Base-by-base conservation (phyloP, 2,113 vertebrate species). In the Stigmatopora nigra region DNA sequence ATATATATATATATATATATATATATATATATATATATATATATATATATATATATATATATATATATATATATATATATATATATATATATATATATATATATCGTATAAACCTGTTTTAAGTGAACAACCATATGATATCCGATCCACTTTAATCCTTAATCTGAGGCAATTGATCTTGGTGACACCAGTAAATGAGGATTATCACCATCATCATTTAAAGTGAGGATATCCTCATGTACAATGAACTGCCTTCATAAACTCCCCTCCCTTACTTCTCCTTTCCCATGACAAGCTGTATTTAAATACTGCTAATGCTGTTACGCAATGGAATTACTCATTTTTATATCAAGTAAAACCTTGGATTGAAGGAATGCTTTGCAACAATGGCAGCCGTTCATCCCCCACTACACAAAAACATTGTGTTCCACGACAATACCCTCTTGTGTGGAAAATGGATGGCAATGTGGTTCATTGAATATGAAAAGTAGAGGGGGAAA, bases 301-400 rank as follows among this genome's bases (percentile, higher is more conserved):
- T 79, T 86, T 78, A 86, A 87, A 87, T 67, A 70, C 66, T 64
- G 64, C 68, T 84, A 85, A 85, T 83, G 73, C 83, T 70, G 64
- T 88, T 86, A 87, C 48, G 81, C 82, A 88, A 88, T 64, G 75
- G 78, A 85, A 83, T 89, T 87, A 84, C 69, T 76, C 75, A 72
- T 82, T 85, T 31, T 83, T 72, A 82, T 85, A 78, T 82, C 76
- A 82, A 83, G 82, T 77, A 79, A 87, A 88, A 86, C 72, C 63
- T 75, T 51, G n/a, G 67, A 84, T 83, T 84, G 72, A 65, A 76
- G 75, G 64, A 72, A 65, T 65, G 52, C 73, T 63, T 57, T 45
- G 65, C 73, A 86, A 86, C 82, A 88, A 86, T 74, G 74, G 73
- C 13, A 62, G 58, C 73, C 79, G 81, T 79, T 86, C 64, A 86